A percentile compares a stretch with the other conserved stretches of the same genome.
These are phyloP conservation scores for Cryptophagus acutangulus DNA, from an alignment of 2,888 invertebrate species.

Conservation along the genomic window DNA sequence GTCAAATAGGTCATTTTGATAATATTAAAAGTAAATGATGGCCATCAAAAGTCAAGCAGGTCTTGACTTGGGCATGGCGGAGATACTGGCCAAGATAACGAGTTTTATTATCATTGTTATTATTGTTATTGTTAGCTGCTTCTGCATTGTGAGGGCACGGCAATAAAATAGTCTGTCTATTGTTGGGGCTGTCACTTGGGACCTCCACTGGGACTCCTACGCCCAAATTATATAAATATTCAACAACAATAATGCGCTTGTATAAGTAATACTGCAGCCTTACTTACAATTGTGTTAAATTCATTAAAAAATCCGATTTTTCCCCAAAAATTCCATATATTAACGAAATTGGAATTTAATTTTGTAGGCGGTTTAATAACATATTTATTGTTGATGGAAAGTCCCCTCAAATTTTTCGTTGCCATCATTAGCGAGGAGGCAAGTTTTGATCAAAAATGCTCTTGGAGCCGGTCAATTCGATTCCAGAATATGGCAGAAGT, in stretches of 20 bases:
- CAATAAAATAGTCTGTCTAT: constrained; percentile 37
- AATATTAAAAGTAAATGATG: too few species aligned
- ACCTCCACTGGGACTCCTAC: constrained; percentile 32
- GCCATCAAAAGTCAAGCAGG: constrained; percentile 26
- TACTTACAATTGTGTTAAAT: too few species aligned
- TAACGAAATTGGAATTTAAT: neutral
- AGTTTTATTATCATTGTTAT: constrained; percentile 39
- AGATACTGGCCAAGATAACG: constrained; percentile 32
- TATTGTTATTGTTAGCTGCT: constrained; percentile 38
- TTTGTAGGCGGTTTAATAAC: neutral
- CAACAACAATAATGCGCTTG: neutral
- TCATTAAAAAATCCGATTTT: too few species aligned
- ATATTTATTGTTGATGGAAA: neutral
- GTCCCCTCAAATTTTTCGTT: neutral
- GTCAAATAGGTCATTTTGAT: too few species aligned
- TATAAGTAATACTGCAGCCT: too few species aligned
- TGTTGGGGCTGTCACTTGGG: constrained; percentile 33
- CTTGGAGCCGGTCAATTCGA: constrained; percentile 7
- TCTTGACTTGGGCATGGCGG: constrained; percentile 17
- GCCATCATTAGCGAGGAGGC: neutral
- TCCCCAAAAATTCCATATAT: too few species aligned
- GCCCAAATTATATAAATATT: constrained; percentile 14
- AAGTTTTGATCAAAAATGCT: neutral
- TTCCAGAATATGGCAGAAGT: constrained; percentile 15
- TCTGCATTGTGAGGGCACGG: constrained; percentile 34